Evolutionary conservation across 2,113 vertebrate genomes (phyloP), one percentile per base, ranked within the genome.

Genomic region (Percina caprodes): DNA sequence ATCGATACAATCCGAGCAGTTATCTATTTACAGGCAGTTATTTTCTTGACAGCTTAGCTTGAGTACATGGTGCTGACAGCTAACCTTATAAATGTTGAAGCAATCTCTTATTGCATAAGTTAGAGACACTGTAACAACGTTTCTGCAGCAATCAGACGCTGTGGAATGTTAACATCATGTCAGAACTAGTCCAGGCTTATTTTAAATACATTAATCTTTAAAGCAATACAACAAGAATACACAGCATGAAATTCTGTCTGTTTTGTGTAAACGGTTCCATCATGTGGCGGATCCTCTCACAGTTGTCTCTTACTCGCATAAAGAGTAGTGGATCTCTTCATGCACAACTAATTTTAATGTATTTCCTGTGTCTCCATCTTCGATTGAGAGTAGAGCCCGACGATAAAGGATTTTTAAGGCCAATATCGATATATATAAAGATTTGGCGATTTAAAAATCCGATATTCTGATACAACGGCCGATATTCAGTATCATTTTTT

Each of bases 271-370:
- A 46, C 26, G 42, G 23, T 35, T 83, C 52, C 62, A 74, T 74
- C 73, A 56, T 24, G 26, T 67, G 60, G 39, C n/a, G 21, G 61
- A 18, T 69, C n/a, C 48, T 6, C 60, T 63, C 71, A 48, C 35
- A 39, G 15, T 14, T 24, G 35, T 10, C 75, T 72, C 55, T 24
- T 14, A 42, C 26, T 74, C 79, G 49, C 26, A 66, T 60, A 21
- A 72, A 51, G 52, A 52, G 10, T 16, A 9, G 48, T n/a, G 10
- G 21, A 58, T 70, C 54, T 60, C 18, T 12, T 70, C 23, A 56
- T 49, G 63, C n/a, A 51, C 9, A 77, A 74, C 52, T 24, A 11
- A 49, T 62, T 69, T 73, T 6, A 72, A 19, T 67, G 68, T 80
- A 55, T 62, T 71, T 63, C 54, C 66, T 26, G 46, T n/a, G 15